Base-by-base conservation (phyloP, 2,888 invertebrate genomes). In the Epiblema foenella region DNA sequence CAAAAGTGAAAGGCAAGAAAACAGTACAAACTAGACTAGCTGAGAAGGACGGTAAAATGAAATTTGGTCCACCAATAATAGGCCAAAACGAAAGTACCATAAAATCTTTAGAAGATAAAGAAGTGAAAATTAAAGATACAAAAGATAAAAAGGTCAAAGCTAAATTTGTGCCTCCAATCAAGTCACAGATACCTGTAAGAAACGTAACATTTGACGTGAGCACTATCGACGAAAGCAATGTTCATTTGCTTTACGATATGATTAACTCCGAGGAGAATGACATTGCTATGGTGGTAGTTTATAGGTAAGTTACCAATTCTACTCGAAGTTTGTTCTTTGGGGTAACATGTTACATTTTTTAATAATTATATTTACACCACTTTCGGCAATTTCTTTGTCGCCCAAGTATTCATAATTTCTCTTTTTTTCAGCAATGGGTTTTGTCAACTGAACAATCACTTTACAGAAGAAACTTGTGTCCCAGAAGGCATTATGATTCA, bases 31-130 rank as follows among this genome's bases (percentile, higher is more conserved):
- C 92, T 3, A 83, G 83, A 74, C 76, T 93, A 63, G 81, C 85
- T 2, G 91, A 93, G 69, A 90, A 87, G 79, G 85, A 81, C 71
- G 92, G 92, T 1, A 74, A 87, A 33, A 91, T 93, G 91, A 93
- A 92, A 76, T 93, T 81, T 73, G 75, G 76, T 24, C 90, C 85
- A 72, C 89, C 90, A 8, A 80, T 54, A 42, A 65, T 64, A 42
- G 58, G 51, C 20, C 56, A 62, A 58, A 65, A 39, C 7, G 62
- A 42, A 5, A 76, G 3, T 57, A 58, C 49, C 62, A 15, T 39
- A 49, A 18, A 68, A 8, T 29, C 17, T 57, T 11, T 33, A 54
- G 49, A 15, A 37, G 59, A 68, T 72, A 73, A 64, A 10, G 52
- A 69, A 51, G 74, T 59, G 68, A 72, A 66, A 33, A 62, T 66